Conservation (phyloP, 2,113 vertebrate genomes). For the Dasyurus viverrinus region DNA sequence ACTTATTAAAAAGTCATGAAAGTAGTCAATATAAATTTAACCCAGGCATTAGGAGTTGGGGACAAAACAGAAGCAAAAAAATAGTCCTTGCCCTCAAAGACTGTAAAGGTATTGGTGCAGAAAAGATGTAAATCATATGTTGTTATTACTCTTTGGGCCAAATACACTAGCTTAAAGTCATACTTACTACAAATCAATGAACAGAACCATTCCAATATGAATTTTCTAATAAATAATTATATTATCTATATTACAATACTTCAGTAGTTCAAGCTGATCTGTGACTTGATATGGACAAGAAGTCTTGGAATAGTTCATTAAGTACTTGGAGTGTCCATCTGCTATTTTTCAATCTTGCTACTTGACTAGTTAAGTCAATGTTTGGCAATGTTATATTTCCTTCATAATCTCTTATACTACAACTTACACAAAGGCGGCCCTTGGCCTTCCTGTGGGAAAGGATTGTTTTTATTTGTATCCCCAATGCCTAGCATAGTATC, state of each 20-base stretch:
- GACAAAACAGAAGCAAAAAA: background rate
- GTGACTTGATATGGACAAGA: background rate
- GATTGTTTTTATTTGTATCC: background rate
- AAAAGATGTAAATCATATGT: background rate
- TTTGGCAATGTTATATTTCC: background rate
- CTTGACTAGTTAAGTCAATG: too few relatives aligned
- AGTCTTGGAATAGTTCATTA: background rate
- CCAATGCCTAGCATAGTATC: background rate
- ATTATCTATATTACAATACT: background rate
- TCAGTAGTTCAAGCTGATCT: background rate
- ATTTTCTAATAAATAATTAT: background rate
- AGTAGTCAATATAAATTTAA: background rate
- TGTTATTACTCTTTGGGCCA: background rate
- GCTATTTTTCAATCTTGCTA: too few relatives aligned
- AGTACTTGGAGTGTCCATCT: too few relatives aligned
- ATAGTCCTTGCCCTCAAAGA: background rate
- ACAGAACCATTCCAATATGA: background rate
- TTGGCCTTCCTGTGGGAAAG: background rate
- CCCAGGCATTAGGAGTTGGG: background rate
- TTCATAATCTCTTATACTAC: background rate
- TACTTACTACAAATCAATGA: background rate
- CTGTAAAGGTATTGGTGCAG: background rate
- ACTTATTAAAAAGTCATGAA: background rate
- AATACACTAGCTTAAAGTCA: background rate
- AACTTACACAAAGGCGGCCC: background rate